phyloP scores from a whole-genome alignment of 2,113 vertebrate genomes.

The Campylomormyrus numenius region DNA sequence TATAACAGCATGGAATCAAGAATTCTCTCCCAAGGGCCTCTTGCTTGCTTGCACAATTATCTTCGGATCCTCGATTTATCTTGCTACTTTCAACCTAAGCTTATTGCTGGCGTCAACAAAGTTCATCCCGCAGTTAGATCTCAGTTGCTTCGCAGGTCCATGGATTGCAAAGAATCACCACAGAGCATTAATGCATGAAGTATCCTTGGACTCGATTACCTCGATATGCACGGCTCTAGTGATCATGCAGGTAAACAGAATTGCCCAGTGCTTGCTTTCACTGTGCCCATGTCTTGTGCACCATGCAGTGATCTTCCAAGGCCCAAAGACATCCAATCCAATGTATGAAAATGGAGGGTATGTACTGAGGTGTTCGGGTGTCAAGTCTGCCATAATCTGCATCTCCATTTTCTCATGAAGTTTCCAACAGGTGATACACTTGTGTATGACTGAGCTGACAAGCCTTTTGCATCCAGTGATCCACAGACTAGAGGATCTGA shows the following conservation, averaged over 20 bases:
- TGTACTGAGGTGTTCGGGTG: background rate
- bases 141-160: conserved; percentile 22
- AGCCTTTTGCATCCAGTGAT: background rate
- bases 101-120: conserved; percentile 24
- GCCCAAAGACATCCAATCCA: background rate
- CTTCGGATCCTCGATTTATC: background rate
- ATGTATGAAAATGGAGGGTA: background rate
- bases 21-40: conserved; percentile 12
- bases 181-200: conserved; percentile 18
- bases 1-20: background rate
- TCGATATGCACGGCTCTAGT: background rate
- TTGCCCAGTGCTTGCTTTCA: background rate
- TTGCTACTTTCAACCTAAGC: background rate
- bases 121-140: conserved; percentile 21
- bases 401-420: background rate
- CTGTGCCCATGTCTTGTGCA: background rate
- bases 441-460: background rate
- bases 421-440: background rate
- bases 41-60: conserved; percentile 13
- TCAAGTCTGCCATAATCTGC: conserved; percentile 8
- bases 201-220: background rate
- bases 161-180: conserved; percentile 11
- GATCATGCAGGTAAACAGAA: background rate
- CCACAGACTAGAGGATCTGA: conserved; percentile 21
- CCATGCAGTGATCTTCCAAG: background rate